Conservation (phyloP, 2,888 invertebrate genomes). For the Lasioglossum zephyrum region DNA sequence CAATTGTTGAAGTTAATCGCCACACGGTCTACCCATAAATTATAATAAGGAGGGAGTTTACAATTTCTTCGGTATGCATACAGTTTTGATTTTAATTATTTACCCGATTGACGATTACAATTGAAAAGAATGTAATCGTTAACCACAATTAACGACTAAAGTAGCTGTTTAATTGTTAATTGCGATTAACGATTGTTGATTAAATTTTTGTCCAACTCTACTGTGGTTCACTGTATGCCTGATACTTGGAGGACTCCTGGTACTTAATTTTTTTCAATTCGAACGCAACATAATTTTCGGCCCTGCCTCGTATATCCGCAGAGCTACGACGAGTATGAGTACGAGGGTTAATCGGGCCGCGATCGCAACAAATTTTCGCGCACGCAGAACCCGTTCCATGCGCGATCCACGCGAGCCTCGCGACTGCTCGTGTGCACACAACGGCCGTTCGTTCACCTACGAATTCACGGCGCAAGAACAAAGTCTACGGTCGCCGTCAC, state of each 20-base stretch:
- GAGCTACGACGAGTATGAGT: background rate
- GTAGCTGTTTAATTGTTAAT: too few species aligned
- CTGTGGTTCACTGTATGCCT: too few species aligned
- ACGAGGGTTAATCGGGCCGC: constrained; percentile 25
- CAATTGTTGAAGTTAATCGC: too few species aligned
- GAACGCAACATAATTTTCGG: background rate
- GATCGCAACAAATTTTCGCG: constrained; percentile 54
- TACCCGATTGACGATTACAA: too few species aligned
- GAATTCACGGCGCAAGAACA: constrained; percentile 30
- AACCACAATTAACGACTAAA: too few species aligned
- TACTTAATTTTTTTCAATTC: background rate
- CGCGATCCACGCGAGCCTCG: constrained; percentile 13
- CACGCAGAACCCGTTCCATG: constrained; percentile 18
- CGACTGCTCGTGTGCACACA: background rate
- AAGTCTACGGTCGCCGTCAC: constrained; percentile 17
- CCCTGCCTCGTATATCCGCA: background rate
- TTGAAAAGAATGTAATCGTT: too few species aligned
- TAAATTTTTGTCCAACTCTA: too few species aligned
- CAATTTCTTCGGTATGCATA: too few species aligned
- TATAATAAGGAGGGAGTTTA: too few species aligned
- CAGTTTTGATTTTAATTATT: too few species aligned
- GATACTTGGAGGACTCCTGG: background rate
- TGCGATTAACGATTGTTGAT: too few species aligned
- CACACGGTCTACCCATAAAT: too few species aligned
- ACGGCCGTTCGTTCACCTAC: constrained; percentile 32